Percentiles rank a stretch among this genome's conserved stretches.
These are phyloP conservation scores for Ips nitidus DNA, from an alignment of 1,140 invertebrate species.

Conservation along the genomic window DNA sequence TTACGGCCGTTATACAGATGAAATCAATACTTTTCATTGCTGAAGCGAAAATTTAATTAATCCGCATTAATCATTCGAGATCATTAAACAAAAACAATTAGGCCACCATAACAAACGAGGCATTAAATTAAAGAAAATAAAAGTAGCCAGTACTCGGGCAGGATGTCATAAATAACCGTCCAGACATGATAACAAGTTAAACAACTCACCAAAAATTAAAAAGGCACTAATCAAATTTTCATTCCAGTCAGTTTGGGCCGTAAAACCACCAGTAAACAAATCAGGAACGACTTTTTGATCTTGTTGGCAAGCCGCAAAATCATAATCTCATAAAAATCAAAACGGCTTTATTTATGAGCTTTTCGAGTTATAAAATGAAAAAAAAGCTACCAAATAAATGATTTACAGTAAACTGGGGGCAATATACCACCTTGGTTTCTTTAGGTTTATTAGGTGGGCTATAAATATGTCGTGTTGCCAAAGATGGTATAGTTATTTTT, in stretches of 20 bases:
- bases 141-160: not conserved
- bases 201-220: conserved; percentile 31
- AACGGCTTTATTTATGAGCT: conserved; percentile 19
- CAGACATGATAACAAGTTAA: conserved; percentile 20
- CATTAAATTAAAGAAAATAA: no score
- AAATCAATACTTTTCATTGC: no score
- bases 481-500: not conserved
- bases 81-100: no score
- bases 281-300: conserved; percentile 16
- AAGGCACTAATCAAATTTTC: conserved; percentile 29
- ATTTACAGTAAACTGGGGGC: conserved; percentile 28
- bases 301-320: conserved; percentile 25
- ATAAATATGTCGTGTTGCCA: conserved; percentile 17
- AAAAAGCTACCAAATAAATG: conserved; percentile 20
- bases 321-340: conserved; percentile 32
- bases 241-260: conserved; percentile 2
- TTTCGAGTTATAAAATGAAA: conserved; percentile 23
- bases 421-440: conserved; percentile 25
- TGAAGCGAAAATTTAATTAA: no score
- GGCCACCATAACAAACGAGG: no score
- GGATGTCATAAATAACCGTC: conserved; percentile 17
- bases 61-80: no score
- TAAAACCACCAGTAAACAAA: conserved; percentile 26
- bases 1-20: no score
- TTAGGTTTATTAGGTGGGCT: not conserved